phyloP scores from a whole-genome alignment of 2,888 invertebrate species.

The Drosophila suboccidentalis region DNA sequence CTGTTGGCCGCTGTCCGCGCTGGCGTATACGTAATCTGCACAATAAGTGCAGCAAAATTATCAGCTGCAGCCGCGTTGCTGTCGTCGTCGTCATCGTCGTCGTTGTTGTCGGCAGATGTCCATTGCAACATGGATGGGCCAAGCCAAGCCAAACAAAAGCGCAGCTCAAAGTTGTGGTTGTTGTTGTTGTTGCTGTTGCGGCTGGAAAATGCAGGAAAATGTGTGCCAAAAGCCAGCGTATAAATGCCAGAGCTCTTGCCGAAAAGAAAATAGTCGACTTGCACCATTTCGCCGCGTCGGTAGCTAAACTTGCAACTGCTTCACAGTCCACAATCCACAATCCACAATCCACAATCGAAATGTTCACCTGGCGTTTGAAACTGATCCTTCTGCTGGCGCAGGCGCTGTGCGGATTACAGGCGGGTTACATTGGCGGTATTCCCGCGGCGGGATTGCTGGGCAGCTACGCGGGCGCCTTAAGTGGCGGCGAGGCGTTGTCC shows the following conservation, averaged over 20 bases:
- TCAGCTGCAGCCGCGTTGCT: conserved; percentile 59
- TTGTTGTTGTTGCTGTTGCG: conserved; percentile 23
- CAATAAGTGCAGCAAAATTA: conserved; percentile 71
- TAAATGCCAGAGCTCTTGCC: conserved; percentile 59
- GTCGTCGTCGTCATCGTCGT: conserved; percentile 38
- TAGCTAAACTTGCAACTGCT: conserved; percentile 27
- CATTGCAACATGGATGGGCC: conserved; percentile 72
- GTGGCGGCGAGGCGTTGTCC: conserved; percentile 66
- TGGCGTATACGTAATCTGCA: conserved; percentile 69
- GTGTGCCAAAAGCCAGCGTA: conserved; percentile 62
- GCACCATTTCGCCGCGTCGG: conserved; percentile 76
- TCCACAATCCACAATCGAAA: conserved; percentile 14
- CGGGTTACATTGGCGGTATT: conserved; percentile 53
- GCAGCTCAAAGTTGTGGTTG: conserved; percentile 24
- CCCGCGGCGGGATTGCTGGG: conserved; percentile 70
- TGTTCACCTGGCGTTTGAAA: conserved; percentile 56
- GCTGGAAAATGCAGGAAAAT: conserved; percentile 76
- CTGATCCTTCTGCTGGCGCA: conserved; percentile 59
- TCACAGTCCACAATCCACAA: neutral
- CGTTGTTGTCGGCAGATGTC: conserved; percentile 70
- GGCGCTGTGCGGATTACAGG: conserved; percentile 25
- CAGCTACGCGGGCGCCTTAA: conserved; percentile 68
- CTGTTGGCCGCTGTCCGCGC: conserved; percentile 30
- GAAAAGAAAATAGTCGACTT: conserved; percentile 80
- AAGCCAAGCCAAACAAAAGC: conserved; percentile 71